Percentiles rank a stretch among this genome's conserved stretches.
phyloP scores from a whole-genome alignment of 2,797 vertebrate genomes.

The Gadopsis marmoratus region DNA sequence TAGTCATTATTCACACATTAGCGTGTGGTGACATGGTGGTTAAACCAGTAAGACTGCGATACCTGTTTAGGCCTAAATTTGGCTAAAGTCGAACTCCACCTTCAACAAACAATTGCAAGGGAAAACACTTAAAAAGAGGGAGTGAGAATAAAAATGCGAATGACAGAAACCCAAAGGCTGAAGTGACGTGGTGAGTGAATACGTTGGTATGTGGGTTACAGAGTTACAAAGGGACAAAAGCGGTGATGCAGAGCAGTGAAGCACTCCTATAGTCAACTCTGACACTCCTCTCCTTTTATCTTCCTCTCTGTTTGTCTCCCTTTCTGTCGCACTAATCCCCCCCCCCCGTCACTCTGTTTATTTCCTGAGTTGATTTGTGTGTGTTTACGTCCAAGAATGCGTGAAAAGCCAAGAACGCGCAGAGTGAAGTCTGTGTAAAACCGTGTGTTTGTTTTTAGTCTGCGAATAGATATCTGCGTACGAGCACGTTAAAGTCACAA shows the following conservation, averaged over 20 bases:
- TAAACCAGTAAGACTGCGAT: conserved; percentile 5
- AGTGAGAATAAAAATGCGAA: conserved; percentile 10
- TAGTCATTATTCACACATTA: background rate
- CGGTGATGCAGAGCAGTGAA: conserved; percentile 49
- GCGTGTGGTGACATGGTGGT: background rate
- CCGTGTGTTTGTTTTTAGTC: conserved; percentile 21
- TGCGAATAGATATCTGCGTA: background rate
- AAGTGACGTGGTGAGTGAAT: conserved; percentile 48
- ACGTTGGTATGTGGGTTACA: conserved; percentile 76
- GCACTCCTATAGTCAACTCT: conserved; percentile 59
- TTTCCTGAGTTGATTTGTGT: conserved; percentile 25
- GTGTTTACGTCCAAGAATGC: conserved; percentile 34
- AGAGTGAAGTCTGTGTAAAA: conserved; percentile 3
- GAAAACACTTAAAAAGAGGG: background rate
- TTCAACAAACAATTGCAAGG: conserved; percentile 29
- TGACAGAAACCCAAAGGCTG: conserved; percentile 41
- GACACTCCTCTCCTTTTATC: conserved; percentile 75
- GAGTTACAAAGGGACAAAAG: conserved; percentile 72
- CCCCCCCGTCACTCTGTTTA: conserved; percentile 51
- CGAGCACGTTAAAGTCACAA: background rate
- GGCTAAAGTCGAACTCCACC: background rate
- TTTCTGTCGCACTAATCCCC: conserved; percentile 57
- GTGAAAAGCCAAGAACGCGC: conserved; percentile 34
- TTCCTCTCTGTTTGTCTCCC: conserved; percentile 58
- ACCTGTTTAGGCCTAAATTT: conserved; percentile 1